Conservation (phyloP, 2,888 invertebrate species). For the Thereva nobilitata region DNA sequence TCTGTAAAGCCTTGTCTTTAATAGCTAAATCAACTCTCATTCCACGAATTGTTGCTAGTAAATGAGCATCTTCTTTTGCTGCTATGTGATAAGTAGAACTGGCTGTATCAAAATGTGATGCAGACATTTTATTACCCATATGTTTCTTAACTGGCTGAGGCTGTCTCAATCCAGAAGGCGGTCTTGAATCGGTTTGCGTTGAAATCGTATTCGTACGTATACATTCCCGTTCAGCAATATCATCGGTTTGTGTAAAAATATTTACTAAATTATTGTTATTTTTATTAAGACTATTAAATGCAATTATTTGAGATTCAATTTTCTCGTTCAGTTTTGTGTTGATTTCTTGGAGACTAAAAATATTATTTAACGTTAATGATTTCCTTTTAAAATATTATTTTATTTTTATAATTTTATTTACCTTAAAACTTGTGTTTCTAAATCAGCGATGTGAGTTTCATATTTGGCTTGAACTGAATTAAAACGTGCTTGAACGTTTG, state of each 20-base stretch:
- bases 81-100: slow-evolving; percentile 53
- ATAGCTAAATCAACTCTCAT: slow-evolving; percentile 73
- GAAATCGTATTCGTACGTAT: slow-evolving; percentile 44
- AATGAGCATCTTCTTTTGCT: slow-evolving; percentile 73
- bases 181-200: slow-evolving; percentile 60
- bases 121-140: slow-evolving; percentile 57
- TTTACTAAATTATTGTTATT: slow-evolving; percentile 26
- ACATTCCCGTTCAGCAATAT: slow-evolving; percentile 50
- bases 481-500: slow-evolving; percentile 77
- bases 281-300: slow-evolving; percentile 50
- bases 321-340: slow-evolving; percentile 63
- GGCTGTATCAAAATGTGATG: slow-evolving; percentile 62
- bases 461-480: slow-evolving; percentile 77
- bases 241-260: slow-evolving; percentile 55
- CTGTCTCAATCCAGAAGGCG: slow-evolving; percentile 51
- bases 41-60: slow-evolving; percentile 78
- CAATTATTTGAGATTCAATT: slow-evolving; percentile 58
- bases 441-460: slow-evolving; percentile 72
- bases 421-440: slow-evolving; percentile 68
- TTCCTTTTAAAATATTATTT: background rate
- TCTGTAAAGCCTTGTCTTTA: slow-evolving; percentile 73
- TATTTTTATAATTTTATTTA: slow-evolving; percentile 42
- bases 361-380: background rate
- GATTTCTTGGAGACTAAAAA: slow-evolving; percentile 56
- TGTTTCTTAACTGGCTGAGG: slow-evolving; percentile 49